Percentiles rank a stretch among this genome's conserved stretches.
phyloP scores from a whole-genome alignment of 92 coral and sea anemone genomes.

The Scolanthus callimorphus region DNA sequence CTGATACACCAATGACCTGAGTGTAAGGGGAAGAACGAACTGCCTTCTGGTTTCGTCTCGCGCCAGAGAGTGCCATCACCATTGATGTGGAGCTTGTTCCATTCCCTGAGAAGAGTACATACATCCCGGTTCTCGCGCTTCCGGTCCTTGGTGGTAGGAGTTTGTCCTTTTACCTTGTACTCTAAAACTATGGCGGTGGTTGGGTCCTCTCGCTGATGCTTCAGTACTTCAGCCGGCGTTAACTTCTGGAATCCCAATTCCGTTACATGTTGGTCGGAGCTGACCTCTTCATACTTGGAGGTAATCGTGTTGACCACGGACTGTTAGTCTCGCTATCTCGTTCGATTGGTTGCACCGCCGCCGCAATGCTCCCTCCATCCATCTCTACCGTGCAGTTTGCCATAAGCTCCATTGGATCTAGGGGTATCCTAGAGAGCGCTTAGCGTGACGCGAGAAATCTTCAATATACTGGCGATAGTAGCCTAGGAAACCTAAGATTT shows the following conservation, averaged over 20 bases:
- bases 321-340: no score
- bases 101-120: background rate
- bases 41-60: background rate
- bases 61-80: conserved; percentile 6
- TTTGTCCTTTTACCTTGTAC: background rate
- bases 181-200: background rate
- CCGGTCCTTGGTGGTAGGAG: background rate
- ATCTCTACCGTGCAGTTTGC: no score
- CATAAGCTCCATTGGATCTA: no score
- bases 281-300: no score
- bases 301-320: no score
- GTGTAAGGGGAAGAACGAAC: background rate
- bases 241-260: background rate
- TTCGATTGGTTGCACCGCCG: no score
- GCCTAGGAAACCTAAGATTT: no score
- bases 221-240: background rate
- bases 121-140: background rate
- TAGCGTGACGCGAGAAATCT: no score
- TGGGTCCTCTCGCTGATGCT: background rate
- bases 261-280: background rate
- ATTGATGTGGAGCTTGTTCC: background rate
- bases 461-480: no score
- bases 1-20: background rate
- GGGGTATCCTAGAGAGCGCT: no score
- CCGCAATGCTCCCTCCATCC: no score